A percentile compares a stretch with the other conserved stretches of the same genome.
These are phyloP conservation scores for Apodemus speciosus DNA, from an alignment of 2,113 vertebrate species.

Conservation along the genomic window DNA sequence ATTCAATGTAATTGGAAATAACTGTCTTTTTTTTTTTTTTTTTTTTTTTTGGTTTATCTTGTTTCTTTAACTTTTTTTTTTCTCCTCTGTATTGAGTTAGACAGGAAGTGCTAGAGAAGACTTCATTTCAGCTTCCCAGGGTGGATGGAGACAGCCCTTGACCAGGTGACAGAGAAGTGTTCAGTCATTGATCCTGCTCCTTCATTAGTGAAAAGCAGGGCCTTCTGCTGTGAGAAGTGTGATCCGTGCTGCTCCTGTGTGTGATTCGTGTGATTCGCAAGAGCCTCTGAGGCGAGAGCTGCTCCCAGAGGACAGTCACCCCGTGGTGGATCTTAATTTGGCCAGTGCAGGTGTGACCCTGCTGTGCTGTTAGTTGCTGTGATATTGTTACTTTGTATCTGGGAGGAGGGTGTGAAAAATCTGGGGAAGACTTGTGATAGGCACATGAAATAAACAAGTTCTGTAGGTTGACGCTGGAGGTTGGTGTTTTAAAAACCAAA, in stretches of 20 bases:
- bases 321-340: slow-evolving; percentile 23
- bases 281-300: background rate
- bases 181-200: background rate
- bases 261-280: slow-evolving; percentile 13
- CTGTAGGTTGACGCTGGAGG: background rate
- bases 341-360: background rate
- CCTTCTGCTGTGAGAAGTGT: background rate
- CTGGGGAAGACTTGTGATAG: background rate
- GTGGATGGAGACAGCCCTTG: background rate
- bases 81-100: background rate
- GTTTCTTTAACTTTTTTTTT: background rate
- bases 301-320: background rate
- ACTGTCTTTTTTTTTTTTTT: no score
- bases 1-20: background rate
- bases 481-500: background rate
- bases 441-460: slow-evolving; percentile 14
- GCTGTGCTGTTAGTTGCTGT: background rate
- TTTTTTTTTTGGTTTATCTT: background rate
- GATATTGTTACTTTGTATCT: background rate
- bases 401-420: slow-evolving; percentile 6
- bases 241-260: background rate
- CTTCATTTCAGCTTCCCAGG: background rate
- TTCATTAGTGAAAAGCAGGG: background rate
- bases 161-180: background rate
- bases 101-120: background rate